These are phyloP conservation scores for Mirounga angustirostris DNA, from an alignment of 2,113 vertebrate genomes.

Conservation along the genomic window DNA sequence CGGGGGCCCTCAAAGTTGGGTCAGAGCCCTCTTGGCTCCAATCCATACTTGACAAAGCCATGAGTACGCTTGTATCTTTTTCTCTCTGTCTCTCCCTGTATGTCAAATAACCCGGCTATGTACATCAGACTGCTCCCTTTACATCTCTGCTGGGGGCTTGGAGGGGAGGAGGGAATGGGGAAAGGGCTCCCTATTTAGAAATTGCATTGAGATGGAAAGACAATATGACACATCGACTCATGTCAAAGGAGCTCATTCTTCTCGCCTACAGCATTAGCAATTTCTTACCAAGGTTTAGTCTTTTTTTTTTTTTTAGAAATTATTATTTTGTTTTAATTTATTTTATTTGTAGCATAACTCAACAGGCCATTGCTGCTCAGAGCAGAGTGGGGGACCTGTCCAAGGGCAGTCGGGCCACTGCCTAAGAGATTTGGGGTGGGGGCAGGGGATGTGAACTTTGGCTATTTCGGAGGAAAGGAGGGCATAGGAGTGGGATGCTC, in stretches of 20 bases:
- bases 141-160: conserved; percentile 65
- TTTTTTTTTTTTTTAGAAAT: conserved; percentile 52
- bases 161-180: conserved; percentile 55
- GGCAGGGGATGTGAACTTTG: not conserved
- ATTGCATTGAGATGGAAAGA: conserved; percentile 76
- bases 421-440: not conserved
- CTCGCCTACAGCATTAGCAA: conserved; percentile 79
- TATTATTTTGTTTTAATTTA: conserved; percentile 65
- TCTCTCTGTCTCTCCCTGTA: not conserved
- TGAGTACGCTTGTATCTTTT: not conserved
- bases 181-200: conserved; percentile 82
- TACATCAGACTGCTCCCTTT: conserved; percentile 28
- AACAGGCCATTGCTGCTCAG: conserved; percentile 40
- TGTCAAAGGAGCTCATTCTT: conserved; percentile 80
- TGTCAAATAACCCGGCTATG: not conserved
- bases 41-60: not conserved
- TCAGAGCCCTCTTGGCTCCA: not conserved
- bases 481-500: not conserved
- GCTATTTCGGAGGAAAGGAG: not conserved
- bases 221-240: conserved; percentile 81
- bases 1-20: not conserved
- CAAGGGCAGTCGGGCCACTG: not conserved
- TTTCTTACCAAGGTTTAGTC: conserved; percentile 74
- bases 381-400: not conserved
- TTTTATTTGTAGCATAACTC: conserved; percentile 70